phyloP scores from a whole-genome alignment of 2,113 vertebrate genomes.

The Callochromis pleurospilus region DNA sequence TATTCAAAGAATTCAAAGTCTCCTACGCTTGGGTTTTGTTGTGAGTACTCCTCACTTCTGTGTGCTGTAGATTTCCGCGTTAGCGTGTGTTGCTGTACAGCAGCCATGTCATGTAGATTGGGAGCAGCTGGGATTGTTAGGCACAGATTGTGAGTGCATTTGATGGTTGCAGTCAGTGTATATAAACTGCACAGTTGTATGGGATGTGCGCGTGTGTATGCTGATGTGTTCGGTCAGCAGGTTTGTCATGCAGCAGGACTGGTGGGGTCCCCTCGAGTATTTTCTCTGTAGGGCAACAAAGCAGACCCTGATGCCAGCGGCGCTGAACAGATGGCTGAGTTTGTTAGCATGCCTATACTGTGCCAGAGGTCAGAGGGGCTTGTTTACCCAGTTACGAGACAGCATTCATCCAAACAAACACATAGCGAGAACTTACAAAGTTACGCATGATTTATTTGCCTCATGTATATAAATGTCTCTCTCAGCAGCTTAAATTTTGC shows the following conservation, averaged over 20 bases:
- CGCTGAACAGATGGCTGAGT: conserved; percentile 46
- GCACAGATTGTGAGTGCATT: not conserved
- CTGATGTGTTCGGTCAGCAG: not conserved
- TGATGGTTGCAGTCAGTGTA: not conserved
- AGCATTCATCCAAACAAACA: conserved; percentile 13
- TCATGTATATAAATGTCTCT: not conserved
- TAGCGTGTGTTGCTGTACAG: not conserved
- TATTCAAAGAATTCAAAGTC: not conserved
- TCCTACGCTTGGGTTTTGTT: not conserved
- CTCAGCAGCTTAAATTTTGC: not conserved
- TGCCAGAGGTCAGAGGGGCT: conserved; percentile 33
- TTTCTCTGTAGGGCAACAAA: not conserved
- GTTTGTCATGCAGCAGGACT: conserved; percentile 9
- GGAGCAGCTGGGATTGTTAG: not conserved
- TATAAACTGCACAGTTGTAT: not conserved
- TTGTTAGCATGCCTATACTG: conserved; percentile 29
- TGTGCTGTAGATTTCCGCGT: not conserved
- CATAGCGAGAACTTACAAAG: not conserved
- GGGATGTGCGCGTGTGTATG: not conserved
- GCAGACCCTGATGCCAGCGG: not conserved
- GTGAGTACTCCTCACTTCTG: not conserved
- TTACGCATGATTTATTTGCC: not conserved
- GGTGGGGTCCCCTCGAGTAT: conserved; percentile 9
- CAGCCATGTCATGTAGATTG: not conserved
- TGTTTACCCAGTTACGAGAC: conserved; percentile 5